Evolutionary conservation across 2,113 vertebrate species (phyloP).

Genomic region (Nyctereutes procyonoides): DNA sequence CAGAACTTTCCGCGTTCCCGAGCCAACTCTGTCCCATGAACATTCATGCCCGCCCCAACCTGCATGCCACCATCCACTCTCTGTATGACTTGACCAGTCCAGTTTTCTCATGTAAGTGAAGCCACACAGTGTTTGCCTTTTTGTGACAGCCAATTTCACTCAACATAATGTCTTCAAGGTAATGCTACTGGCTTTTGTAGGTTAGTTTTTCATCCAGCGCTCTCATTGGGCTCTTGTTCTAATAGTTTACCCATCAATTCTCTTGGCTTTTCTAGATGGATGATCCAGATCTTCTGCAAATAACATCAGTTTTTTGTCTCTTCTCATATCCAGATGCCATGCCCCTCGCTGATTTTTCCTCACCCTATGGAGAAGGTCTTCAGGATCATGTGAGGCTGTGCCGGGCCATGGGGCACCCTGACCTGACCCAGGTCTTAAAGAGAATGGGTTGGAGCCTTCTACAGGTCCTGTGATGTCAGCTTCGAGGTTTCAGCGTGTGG

Average conservation of each 20-base stretch:
- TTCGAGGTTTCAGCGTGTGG: background rate
- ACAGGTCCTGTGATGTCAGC: background rate
- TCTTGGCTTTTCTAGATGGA: background rate
- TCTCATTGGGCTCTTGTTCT: background rate
- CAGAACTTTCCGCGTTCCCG: background rate
- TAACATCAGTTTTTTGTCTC: background rate
- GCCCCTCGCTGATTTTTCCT: no score
- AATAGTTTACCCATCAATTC: background rate
- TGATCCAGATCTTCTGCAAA: background rate
- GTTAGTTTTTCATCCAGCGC: background rate
- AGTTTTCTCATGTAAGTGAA: no score
- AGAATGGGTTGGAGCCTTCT: background rate
- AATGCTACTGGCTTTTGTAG: background rate
- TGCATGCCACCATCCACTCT: background rate
- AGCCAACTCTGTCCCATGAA: background rate
- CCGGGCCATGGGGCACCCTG: background rate
- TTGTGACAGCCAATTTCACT: background rate
- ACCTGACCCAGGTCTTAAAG: background rate
- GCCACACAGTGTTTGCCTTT: background rate
- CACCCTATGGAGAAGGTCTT: no score
- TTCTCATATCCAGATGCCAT: background rate
- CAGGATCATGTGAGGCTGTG: background rate
- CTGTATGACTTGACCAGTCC: background rate
- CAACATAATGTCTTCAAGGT: background rate
- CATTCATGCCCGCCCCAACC: fast-evolving